These are phyloP conservation scores for Pseudolaguvia tuberculata DNA, from an alignment of 2,113 vertebrate species.

Conservation along the genomic window DNA sequence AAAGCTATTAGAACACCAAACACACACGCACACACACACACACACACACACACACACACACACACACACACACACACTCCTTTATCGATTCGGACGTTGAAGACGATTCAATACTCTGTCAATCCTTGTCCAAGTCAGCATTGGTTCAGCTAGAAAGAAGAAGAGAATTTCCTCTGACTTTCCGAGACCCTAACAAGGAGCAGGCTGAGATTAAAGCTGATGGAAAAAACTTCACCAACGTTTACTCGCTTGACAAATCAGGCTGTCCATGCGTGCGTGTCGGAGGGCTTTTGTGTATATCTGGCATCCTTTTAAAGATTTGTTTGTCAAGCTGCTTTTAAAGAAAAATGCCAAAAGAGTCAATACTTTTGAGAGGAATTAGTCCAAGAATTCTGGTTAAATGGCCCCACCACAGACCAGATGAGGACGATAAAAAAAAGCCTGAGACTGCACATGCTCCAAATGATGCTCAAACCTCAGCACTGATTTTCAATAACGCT, in stretches of 20 bases:
- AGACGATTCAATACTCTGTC: conserved; percentile 1
- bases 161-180: background rate
- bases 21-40: background rate
- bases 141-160: background rate
- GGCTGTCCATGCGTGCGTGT: conserved; percentile 8
- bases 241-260: conserved; percentile 17
- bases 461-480: background rate
- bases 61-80: background rate
- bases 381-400: conserved; percentile 14
- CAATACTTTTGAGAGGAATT: conserved; percentile 6
- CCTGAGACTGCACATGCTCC: conserved; percentile 19
- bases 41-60: background rate
- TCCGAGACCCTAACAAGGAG: background rate
- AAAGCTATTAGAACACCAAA: background rate
- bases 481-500: background rate
- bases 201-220: conserved; percentile 4
- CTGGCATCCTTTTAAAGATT: conserved; percentile 13
- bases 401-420: conserved; percentile 22
- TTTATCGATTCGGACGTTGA: background rate
- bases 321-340: conserved; percentile 20
- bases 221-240: conserved; percentile 2
- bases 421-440: conserved; percentile 16
- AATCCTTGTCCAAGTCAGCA: conserved; percentile 3
- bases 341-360: conserved; percentile 22
- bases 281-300: conserved; percentile 22